phyloP scores from a whole-genome alignment of 2,888 invertebrate species.

The Quadroppia sp. region DNA sequence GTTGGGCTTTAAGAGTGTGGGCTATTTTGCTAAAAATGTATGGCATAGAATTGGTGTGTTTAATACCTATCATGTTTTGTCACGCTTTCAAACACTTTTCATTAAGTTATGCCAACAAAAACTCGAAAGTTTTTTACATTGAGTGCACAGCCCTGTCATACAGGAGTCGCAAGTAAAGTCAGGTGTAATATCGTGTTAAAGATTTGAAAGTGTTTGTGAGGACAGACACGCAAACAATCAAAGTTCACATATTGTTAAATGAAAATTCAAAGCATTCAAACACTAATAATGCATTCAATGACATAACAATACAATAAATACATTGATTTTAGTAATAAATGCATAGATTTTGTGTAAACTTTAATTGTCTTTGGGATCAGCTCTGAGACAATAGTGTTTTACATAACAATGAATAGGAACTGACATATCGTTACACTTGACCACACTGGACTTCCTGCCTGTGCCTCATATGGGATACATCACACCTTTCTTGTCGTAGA shows the following conservation, averaged over 20 bases:
- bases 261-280: slow-evolving; percentile 22
- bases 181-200: slow-evolving; percentile 26
- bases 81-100: slow-evolving; percentile 33
- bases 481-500: slow-evolving; percentile 31
- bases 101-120: slow-evolving; percentile 9
- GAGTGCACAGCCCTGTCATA: background rate
- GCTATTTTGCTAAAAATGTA: slow-evolving; percentile 19
- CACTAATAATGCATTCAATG: slow-evolving; percentile 9
- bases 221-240: slow-evolving; percentile 10
- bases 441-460: slow-evolving; percentile 33
- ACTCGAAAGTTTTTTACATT: background rate
- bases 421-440: slow-evolving; percentile 33
- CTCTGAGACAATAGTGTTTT: background rate
- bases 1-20: background rate
- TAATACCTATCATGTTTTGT: slow-evolving; percentile 23
- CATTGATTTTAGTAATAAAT: slow-evolving; percentile 10
- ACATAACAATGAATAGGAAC: slow-evolving; percentile 31
- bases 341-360: background rate
- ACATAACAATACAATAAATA: slow-evolving; percentile 15
- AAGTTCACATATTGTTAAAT: background rate
- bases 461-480: slow-evolving; percentile 25
- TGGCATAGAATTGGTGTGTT: background rate
- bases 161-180: background rate
- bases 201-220: slow-evolving; percentile 1
- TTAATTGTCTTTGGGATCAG: slow-evolving; percentile 14